phyloP scores from a whole-genome alignment of 2,888 invertebrate genomes.

The Pollenia amentaria region DNA sequence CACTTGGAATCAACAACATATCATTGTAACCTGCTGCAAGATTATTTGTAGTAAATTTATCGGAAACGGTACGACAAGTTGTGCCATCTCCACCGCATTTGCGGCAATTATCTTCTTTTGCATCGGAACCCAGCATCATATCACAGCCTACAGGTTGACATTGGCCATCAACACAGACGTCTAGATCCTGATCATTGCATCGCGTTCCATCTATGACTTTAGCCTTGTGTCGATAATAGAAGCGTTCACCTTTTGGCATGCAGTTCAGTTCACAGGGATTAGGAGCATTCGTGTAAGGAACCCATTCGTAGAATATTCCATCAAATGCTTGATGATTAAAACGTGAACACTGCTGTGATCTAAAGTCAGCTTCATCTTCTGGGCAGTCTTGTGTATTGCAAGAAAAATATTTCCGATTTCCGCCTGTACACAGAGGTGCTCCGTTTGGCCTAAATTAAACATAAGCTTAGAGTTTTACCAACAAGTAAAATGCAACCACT shows the following conservation, averaged over 20 bases:
- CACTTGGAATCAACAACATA: constrained; percentile 94
- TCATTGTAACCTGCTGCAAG: constrained; percentile 94
- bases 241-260: constrained; percentile 95
- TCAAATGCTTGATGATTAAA: constrained; percentile 93
- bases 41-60: constrained; percentile 89
- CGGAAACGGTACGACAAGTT: constrained; percentile 92
- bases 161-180: constrained; percentile 97
- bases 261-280: constrained; percentile 98
- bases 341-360: constrained; percentile 94
- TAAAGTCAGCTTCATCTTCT: constrained; percentile 90
- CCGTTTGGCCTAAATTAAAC: constrained; percentile 86
- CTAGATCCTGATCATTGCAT: constrained; percentile 92
- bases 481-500: constrained; percentile 73
- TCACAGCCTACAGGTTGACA: constrained; percentile 98
- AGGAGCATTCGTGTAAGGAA: constrained; percentile 93
- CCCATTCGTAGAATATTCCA: constrained; percentile 93
- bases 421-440: constrained; percentile 89
- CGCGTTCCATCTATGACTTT: constrained; percentile 94
- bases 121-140: constrained; percentile 94
- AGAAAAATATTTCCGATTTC: constrained; percentile 93
- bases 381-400: constrained; percentile 97
- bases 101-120: constrained; percentile 95
- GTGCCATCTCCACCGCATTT: constrained; percentile 96
- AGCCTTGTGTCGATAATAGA: constrained; percentile 94
- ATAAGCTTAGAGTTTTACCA: not conserved